Evolutionary conservation across 2,113 vertebrate species (phyloP).

Genomic region (Pipa parva): DNA sequence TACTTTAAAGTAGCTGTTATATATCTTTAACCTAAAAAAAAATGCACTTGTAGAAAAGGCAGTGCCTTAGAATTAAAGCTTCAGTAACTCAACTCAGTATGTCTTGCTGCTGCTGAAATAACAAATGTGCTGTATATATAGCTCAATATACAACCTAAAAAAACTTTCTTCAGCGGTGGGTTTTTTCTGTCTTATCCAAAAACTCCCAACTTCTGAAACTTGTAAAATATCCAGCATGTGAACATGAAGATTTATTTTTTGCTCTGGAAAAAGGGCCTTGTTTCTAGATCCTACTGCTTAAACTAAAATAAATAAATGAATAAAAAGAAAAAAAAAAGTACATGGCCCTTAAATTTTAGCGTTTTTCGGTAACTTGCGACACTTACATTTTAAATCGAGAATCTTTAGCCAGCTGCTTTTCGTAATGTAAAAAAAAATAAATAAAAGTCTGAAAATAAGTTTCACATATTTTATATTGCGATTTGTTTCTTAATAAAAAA

Average conservation of each 20-base stretch:
- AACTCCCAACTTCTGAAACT: constrained; percentile 21
- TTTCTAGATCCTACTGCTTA: constrained; percentile 16
- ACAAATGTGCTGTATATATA: constrained; percentile 9
- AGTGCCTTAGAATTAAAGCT: constrained; percentile 10
- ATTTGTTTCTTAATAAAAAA: constrained; percentile 26
- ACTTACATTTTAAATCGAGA: constrained; percentile 23
- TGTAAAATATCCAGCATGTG: constrained; percentile 33
- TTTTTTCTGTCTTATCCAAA: constrained; percentile 16
- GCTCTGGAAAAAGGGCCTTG: not conserved
- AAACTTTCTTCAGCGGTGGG: not conserved
- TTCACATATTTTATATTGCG: constrained; percentile 26
- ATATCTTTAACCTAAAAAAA: not conserved
- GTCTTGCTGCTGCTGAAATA: constrained; percentile 11
- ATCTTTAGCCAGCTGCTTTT: constrained; percentile 38
- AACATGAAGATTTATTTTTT: not conserved
- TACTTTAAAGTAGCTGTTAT: not conserved
- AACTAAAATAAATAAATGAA: not conserved
- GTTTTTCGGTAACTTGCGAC: constrained; percentile 30
- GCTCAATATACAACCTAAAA: not conserved
- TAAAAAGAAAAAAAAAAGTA: not conserved
- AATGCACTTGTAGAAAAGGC: not conserved
- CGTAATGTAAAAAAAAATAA: constrained; percentile 27
- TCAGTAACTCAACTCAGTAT: not conserved
- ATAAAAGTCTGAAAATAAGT: constrained; percentile 24
- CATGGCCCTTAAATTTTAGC: not conserved